Evolutionary conservation across 2,113 vertebrate species (phyloP), one percentile per base, ranked within the genome.

Genomic region (Rhineura floridana): DNA sequence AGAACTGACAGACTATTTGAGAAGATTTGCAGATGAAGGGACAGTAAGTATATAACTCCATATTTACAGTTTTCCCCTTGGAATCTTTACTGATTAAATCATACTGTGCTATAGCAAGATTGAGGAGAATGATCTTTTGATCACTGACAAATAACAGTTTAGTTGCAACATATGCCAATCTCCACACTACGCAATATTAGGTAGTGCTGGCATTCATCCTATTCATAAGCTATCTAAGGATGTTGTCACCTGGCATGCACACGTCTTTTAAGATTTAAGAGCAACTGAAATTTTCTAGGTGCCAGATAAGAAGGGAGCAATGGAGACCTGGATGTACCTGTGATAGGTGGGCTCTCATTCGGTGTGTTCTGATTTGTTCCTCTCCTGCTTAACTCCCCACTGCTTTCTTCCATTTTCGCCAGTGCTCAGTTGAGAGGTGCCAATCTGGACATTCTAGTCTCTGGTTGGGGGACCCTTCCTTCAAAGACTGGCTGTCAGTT

Each of bases 1-100:
- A 2, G 98, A 98, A 55, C 94, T 99, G 89, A 97, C 93, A 4
- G 97, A 97, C 76, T 99, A 99, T 95, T 96, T 99, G 88, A 97
- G 97, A 91, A 97, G 97, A 91, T 98, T 98, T 96, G 97, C 96
- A 89, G 96, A 98, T 85, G 98, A 99, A 96, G 98, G 98, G 94
- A 98, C 98, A 97, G 99, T 99, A 97, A 96, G 96, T 81, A 77
- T 83, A 30, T 52, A 21, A 67, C 17, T 78, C 76, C 8, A 6
- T 75, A 33, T 55, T 42, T 59, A 6, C 6, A 19, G 17, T 42
- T 63, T 63, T 52, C 13, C 44, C 17, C 44, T 21, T 63, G 46
- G 21, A 44, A 19, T 13, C n/a, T 46, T 77, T 77, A 30, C 28
- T 30, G 46, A 48, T 77, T 76, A 46, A 39, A 76, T 23, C 23